Conservation (phyloP, 2,797 vertebrate species). For the Nasua narica region DNA sequence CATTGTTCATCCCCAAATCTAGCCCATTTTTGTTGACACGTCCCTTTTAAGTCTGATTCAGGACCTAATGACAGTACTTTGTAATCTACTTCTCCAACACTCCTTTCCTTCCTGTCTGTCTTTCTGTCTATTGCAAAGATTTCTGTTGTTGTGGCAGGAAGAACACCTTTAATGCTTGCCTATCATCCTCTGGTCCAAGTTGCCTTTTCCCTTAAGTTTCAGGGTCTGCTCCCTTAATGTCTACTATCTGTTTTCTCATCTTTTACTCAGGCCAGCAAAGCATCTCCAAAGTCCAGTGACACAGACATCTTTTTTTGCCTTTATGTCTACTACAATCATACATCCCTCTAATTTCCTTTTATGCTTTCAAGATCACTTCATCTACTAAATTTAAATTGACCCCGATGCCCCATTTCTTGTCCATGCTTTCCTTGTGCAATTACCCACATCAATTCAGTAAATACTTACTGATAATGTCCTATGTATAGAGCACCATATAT, state of each 20-base stretch:
- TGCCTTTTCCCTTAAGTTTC: background rate
- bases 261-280: background rate
- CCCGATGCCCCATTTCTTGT: background rate
- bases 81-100: background rate
- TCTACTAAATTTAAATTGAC: background rate
- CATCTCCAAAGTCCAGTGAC: background rate
- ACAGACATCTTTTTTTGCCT: background rate
- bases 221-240: background rate
- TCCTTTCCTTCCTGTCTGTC: background rate
- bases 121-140: background rate
- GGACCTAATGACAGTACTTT: background rate
- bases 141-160: constrained; percentile 2
- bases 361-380: background rate
- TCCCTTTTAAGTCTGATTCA: background rate
- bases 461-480: background rate
- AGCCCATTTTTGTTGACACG: background rate
- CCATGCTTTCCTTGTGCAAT: background rate
- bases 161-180: background rate
- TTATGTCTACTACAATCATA: background rate
- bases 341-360: background rate
- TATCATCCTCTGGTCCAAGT: background rate
- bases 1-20: background rate
- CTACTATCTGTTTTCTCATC: background rate
- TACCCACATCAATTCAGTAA: background rate
- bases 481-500: background rate